These are phyloP conservation scores for Limenitis camilla DNA, from an alignment of 2,888 invertebrate genomes.

Conservation along the genomic window DNA sequence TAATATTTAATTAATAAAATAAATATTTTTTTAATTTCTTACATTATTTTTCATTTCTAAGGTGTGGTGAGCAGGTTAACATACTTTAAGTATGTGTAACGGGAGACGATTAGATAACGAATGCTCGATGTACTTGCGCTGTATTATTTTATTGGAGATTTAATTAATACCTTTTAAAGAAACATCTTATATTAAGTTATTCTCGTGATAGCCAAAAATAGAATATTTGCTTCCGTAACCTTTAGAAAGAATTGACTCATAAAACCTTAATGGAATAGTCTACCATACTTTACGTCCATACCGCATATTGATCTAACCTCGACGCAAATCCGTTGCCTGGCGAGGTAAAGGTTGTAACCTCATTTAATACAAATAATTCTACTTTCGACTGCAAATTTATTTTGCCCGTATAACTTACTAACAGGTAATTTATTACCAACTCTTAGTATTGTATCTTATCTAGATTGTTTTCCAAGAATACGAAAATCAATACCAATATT, in stretches of 20 bases:
- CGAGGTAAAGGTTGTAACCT: slow-evolving; percentile 13
- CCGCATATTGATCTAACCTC: slow-evolving; percentile 49
- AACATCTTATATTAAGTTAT: not conserved
- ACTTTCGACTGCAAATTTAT: not conserved
- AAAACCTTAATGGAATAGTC: slow-evolving; percentile 24
- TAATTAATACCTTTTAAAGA: slow-evolving; percentile 12
- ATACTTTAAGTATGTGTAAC: slow-evolving; percentile 25
- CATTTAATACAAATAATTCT: not conserved
- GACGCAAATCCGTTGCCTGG: slow-evolving; percentile 33
- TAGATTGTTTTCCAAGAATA: too few species aligned
- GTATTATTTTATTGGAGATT: slow-evolving; percentile 25
- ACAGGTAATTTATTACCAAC: not conserved
- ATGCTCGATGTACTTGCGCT: slow-evolving; percentile 10
- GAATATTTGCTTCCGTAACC: not conserved
- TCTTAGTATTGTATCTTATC: too few species aligned
- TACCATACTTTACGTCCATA: slow-evolving; percentile 36
- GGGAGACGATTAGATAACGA: slow-evolving; percentile 40
- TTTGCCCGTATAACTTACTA: not conserved
- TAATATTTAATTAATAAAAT: slow-evolving; percentile 39
- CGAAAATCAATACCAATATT: too few species aligned
- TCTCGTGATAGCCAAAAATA: too few species aligned
- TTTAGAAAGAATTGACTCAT: slow-evolving; percentile 10
- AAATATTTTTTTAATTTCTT: slow-evolving; percentile 46
- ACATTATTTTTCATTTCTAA: slow-evolving; percentile 25
- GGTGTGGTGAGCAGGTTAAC: slow-evolving; percentile 33